These are phyloP conservation scores for Sminthurides bifidus DNA, from an alignment of 1,140 invertebrate species.

Conservation along the genomic window DNA sequence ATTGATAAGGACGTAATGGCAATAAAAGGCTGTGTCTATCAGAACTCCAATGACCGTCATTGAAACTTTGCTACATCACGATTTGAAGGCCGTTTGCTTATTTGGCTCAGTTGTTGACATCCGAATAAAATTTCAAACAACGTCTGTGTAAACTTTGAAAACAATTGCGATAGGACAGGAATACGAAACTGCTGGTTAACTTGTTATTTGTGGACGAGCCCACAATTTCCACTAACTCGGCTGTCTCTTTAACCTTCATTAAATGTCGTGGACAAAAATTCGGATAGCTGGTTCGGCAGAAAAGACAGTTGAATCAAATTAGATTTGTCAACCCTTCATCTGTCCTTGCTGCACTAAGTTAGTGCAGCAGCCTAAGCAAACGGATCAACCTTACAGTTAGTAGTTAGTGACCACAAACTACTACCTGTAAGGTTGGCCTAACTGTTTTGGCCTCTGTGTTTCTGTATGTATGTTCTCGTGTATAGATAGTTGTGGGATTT, in stretches of 20 bases:
- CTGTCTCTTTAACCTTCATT: conserved; percentile 27
- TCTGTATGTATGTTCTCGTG: background rate
- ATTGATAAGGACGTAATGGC: no score
- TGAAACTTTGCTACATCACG: no score
- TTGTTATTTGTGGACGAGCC: no score
- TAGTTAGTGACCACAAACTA: background rate
- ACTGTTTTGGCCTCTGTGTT: background rate
- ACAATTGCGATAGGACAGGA: no score
- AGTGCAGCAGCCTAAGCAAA: background rate
- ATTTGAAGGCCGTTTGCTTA: no score
- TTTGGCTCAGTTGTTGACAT: no score
- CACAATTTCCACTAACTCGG: no score
- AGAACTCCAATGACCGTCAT: no score
- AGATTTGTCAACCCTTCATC: conserved; percentile 17
- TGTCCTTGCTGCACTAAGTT: background rate
- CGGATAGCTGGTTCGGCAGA: conserved; percentile 21
- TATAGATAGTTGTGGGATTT: no score
- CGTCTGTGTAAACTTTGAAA: background rate
- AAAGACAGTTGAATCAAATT: conserved; percentile 25
- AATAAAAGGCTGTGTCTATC: no score
- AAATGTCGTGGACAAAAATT: conserved; percentile 18
- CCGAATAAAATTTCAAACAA: no score
- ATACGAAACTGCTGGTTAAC: no score
- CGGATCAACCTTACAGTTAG: background rate
- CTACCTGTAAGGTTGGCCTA: background rate